These are phyloP conservation scores for Passer montanus DNA, from an alignment of 2,113 vertebrate species.

Conservation along the genomic window DNA sequence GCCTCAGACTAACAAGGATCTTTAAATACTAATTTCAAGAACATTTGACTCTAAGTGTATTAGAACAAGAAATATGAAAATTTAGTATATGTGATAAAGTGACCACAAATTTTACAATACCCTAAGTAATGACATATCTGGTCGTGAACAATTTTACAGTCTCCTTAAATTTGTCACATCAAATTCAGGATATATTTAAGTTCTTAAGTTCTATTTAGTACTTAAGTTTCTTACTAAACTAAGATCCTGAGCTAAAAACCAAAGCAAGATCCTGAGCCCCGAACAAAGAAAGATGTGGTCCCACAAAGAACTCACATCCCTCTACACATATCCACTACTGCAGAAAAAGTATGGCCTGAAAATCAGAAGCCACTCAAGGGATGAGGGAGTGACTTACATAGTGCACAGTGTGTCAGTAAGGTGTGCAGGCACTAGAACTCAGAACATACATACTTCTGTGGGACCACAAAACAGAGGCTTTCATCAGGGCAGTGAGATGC, in stretches of 20 bases:
- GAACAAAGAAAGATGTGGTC: background rate
- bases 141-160: background rate
- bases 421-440: background rate
- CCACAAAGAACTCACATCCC: background rate
- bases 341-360: background rate
- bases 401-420: rapidly evolving
- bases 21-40: background rate
- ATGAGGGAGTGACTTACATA: background rate
- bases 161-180: background rate
- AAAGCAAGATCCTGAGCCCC: background rate
- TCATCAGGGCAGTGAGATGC: background rate
- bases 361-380: background rate
- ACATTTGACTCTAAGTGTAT: background rate
- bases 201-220: background rate
- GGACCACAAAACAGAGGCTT: background rate
- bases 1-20: background rate
- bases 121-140: background rate
- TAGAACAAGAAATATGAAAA: background rate
- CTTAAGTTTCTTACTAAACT: background rate
- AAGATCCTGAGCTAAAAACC: background rate
- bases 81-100: background rate
- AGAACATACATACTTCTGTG: background rate
- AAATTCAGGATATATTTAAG: background rate
- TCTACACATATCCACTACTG: background rate
- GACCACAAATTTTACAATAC: background rate